Conservation (phyloP, 2,113 vertebrate genomes). For the Leucosticte australis region DNA sequence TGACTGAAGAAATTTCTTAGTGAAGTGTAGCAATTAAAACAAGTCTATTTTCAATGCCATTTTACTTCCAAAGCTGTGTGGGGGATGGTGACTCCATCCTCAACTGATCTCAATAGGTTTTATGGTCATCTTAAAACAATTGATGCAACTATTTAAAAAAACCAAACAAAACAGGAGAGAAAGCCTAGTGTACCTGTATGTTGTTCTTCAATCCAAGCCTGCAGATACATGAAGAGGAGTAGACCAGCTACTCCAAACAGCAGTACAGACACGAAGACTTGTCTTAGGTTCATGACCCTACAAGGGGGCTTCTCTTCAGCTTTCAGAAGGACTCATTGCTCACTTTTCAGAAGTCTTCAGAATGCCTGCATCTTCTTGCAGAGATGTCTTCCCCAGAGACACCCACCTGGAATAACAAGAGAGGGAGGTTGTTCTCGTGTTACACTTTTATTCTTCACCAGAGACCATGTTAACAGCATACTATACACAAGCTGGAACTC, state of each 20-base stretch:
- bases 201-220: slow-evolving; percentile 71
- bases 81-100: rapidly evolving
- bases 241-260: slow-evolving; percentile 76
- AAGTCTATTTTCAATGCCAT: not conserved
- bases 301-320: slow-evolving; percentile 49
- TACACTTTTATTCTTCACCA: not conserved
- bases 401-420: slow-evolving; percentile 48
- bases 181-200: slow-evolving; percentile 61
- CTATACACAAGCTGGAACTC: not conserved
- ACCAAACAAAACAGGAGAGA: not conserved
- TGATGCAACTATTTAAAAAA: not conserved
- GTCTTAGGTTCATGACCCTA: slow-evolving; percentile 75
- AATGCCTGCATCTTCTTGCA: not conserved
- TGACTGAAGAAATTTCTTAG: not conserved
- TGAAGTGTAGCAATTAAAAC: not conserved
- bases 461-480: not conserved
- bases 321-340: slow-evolving; percentile 24
- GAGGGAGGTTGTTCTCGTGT: not conserved
- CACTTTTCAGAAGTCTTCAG: not conserved
- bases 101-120: not conserved
- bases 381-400: not conserved
- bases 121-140: not conserved
- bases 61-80: not conserved
- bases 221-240: slow-evolving; percentile 76
- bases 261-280: slow-evolving; percentile 73